Conservation (phyloP, 2,113 vertebrate species). For the Nasalis larvatus region DNA sequence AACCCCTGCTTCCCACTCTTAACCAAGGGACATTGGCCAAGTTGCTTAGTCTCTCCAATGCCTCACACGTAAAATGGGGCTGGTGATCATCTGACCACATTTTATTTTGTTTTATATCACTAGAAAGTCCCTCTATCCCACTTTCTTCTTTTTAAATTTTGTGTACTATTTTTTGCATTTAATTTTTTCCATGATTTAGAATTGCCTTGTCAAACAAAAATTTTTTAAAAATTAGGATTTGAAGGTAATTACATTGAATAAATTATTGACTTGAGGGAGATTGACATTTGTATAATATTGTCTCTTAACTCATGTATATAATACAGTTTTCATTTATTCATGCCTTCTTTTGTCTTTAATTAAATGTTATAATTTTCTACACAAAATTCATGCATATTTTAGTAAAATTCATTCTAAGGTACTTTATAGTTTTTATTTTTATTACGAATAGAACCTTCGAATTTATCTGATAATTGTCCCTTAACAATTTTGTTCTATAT, state of each 20-base stretch:
- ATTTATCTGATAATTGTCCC: neutral
- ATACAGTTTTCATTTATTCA: neutral
- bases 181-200: neutral
- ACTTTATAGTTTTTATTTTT: neutral
- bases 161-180: neutral
- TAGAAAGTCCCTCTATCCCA: neutral
- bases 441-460: neutral
- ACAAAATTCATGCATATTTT: neutral
- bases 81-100: neutral
- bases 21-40: neutral
- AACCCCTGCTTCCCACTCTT: neutral
- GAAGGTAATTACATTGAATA: neutral
- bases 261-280: neutral
- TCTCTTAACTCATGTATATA: neutral
- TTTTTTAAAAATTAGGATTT: neutral
- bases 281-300: neutral
- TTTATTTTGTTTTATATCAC: neutral
- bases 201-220: neutral
- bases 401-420: neutral
- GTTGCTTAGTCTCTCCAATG: neutral
- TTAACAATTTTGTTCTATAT: neutral
- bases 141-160: neutral
- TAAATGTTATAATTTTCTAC: neutral
- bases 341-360: neutral
- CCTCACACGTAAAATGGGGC: neutral